Evolutionary conservation across 1,140 invertebrate species (phyloP).

Genomic region (Augochlora pura): DNA sequence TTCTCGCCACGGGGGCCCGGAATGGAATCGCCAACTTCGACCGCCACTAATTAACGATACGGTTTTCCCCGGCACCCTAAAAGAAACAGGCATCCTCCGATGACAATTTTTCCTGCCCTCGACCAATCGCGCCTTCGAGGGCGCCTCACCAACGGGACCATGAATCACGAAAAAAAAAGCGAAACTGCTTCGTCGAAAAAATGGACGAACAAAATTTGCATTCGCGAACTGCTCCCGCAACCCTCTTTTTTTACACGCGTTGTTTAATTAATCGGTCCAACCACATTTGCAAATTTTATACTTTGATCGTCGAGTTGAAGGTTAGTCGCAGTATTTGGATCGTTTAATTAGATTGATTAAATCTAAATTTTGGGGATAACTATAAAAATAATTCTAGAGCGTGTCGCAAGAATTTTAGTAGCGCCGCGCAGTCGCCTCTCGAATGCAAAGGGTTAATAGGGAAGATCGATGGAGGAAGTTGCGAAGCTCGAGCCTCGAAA

Average conservation of each 20-base stretch:
- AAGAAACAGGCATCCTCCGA: slow-evolving; percentile 2
- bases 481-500: neutral
- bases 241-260: too few relatives aligned
- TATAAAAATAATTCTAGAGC: too few relatives aligned
- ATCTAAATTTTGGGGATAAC: too few relatives aligned
- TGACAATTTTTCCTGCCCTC: neutral
- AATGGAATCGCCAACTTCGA: slow-evolving; percentile 4
- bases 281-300: too few relatives aligned
- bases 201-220: slow-evolving; percentile 1
- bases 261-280: too few relatives aligned
- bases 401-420: too few relatives aligned
- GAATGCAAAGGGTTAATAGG: neutral
- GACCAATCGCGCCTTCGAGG: neutral
- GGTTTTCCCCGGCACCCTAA: neutral
- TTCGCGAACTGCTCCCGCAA: too few relatives aligned
- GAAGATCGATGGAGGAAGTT: neutral
- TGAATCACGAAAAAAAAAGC: neutral
- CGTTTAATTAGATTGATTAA: too few relatives aligned
- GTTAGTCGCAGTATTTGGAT: too few relatives aligned
- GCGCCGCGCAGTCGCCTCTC: too few relatives aligned
- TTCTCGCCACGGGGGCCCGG: slow-evolving; percentile 10
- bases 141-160: neutral
- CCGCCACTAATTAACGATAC: slow-evolving; percentile 28
- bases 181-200: neutral
- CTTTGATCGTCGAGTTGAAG: too few relatives aligned